Base-by-base conservation (phyloP, 2,888 invertebrate genomes). In the Brenthis hecate region DNA sequence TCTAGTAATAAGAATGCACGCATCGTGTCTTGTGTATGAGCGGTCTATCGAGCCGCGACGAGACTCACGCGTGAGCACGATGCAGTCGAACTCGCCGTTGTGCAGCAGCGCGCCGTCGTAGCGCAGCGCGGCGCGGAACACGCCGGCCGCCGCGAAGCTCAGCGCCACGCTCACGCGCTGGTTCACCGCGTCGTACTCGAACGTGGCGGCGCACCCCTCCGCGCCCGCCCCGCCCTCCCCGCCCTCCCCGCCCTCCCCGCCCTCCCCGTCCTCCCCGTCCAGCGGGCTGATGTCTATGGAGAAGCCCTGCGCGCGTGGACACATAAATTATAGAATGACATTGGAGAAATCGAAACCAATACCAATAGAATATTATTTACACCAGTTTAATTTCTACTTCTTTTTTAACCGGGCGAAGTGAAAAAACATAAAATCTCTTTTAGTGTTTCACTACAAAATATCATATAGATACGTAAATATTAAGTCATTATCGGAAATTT, bases 81-180 rank as follows among this genome's bases (percentile, higher is more conserved):
- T 96, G 81, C 98, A 97, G 88, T 97, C 97, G 81, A 98, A 98
- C 85, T 97, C 97, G 43, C 98, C 98, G 82, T 98, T 97, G 78
- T 96, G 96, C 79, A 98, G 90, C 81, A 95, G 94, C 72, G 94
- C 94, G 57, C 95, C 95, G 68, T 95, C 94, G 82, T 96, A 97
- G 78, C 94, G 95, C 63, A 98, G 96, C 16, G 94, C 94, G 66
- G 97, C 97, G 79, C 96, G 95, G 89, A 96, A 97, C 81, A 97
- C 96, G 62, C 97, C 97, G 73, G 97, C 96, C 76, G 94, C 94
- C 48, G 96, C 94, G 87, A 98, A 96, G 78, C 96, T 95, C 72
- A 98, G 94, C 79, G 96, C 94, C 78, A 97, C 94, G 70, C 94
- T 95, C 69, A 98, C 95, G 76, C 96, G 95, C 76, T 96, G 96